These are phyloP conservation scores for Bemisia tabaci DNA, from an alignment of 1,140 invertebrate species.

Conservation along the genomic window DNA sequence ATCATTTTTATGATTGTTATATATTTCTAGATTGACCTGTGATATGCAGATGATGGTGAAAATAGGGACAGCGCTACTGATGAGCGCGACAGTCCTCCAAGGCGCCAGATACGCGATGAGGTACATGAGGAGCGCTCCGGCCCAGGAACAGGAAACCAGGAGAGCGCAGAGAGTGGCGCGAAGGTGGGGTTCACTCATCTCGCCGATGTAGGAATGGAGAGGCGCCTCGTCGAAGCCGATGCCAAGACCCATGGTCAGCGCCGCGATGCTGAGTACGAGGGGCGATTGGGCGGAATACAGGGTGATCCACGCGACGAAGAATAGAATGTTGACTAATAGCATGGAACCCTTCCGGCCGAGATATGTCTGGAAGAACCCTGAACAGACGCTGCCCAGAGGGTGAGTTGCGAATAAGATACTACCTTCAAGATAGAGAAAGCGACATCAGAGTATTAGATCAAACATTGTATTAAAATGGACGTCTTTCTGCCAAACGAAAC, in stretches of 20 bases:
- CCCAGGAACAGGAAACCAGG: not conserved
- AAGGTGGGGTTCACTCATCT: conserved; percentile 32
- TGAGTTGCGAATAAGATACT: conserved; percentile 24
- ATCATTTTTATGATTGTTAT: too few species aligned
- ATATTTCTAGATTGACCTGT: too few species aligned
- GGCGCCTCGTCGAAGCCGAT: conserved; percentile 36
- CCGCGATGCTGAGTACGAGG: conserved; percentile 10
- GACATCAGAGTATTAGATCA: too few species aligned
- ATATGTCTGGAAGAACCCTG: conserved; percentile 20
- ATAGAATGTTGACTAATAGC: conserved; percentile 25
- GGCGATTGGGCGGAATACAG: conserved; percentile 17
- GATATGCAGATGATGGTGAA: too few species aligned
- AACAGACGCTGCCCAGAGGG: conserved; percentile 22
- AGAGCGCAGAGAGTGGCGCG: conserved; percentile 14
- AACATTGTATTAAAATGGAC: too few species aligned
- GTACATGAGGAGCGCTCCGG: not conserved
- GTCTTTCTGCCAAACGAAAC: too few species aligned
- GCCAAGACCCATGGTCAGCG: conserved; percentile 24
- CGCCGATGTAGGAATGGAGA: conserved; percentile 35
- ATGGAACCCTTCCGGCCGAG: conserved; percentile 24
- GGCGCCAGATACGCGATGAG: not conserved
- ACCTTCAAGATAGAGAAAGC: conserved; percentile 16
- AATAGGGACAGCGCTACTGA: too few species aligned
- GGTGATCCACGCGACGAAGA: conserved; percentile 20
- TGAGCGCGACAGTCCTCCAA: conserved; percentile 12